A percentile compares a stretch with the other conserved stretches of the same genome.
phyloP scores from a whole-genome alignment of 2,797 vertebrate genomes.

The Agapornis canus region DNA sequence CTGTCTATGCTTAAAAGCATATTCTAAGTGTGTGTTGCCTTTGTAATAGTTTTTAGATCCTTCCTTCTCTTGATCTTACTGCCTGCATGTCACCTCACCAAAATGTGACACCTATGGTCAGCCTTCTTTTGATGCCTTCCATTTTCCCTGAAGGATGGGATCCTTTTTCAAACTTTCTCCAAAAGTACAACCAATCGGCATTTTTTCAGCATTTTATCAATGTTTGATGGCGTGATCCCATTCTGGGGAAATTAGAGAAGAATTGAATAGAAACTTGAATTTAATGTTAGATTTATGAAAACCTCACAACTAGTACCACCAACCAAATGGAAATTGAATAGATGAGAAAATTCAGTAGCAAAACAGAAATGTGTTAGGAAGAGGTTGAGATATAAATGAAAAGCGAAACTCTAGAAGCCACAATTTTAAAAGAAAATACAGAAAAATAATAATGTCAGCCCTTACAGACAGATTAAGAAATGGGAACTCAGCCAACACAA shows the following conservation, averaged over 20 bases:
- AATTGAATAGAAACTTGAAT: background rate
- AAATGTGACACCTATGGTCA: background rate
- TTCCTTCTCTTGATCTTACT: background rate
- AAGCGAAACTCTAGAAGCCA: constrained; percentile 29
- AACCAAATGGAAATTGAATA: background rate
- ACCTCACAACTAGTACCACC: background rate
- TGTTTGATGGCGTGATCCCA: background rate
- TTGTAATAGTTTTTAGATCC: background rate
- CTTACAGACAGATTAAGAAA: constrained; percentile 66
- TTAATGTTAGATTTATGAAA: background rate
- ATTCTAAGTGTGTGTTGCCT: background rate
- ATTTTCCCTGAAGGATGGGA: background rate
- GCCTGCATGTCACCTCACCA: background rate
- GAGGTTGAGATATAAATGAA: background rate
- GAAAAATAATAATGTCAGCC: constrained; percentile 50
- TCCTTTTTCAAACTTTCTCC: background rate
- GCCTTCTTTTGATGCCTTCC: background rate
- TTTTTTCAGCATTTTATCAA: background rate
- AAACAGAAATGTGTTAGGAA: background rate
- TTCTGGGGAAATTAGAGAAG: background rate
- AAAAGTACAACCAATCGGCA: background rate
- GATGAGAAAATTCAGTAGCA: constrained; percentile 1
- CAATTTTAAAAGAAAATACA: constrained; percentile 43
- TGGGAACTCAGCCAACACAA: constrained; percentile 62
- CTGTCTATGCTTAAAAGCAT: background rate